These are phyloP conservation scores for Acanthosepion esculentum DNA, from an alignment of 2,888 invertebrate genomes.

Conservation along the genomic window DNA sequence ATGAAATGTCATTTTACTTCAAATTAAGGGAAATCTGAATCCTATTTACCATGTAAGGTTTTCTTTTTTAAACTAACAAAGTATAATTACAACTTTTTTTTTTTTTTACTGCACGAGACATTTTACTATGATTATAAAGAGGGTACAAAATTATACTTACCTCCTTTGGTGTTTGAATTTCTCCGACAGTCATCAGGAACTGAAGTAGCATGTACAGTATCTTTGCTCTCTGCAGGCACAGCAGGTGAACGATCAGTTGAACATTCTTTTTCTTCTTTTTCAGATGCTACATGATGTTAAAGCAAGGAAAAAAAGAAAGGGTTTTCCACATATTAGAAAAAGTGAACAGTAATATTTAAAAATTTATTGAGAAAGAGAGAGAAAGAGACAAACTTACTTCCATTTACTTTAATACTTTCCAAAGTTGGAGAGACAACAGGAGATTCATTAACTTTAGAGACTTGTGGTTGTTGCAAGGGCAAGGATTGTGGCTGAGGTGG, in stretches of 20 bases:
- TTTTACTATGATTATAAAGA: background rate
- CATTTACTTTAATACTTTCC: slow-evolving; percentile 48
- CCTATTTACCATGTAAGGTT: no score
- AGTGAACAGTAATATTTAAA: background rate
- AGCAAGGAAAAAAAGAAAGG: background rate
- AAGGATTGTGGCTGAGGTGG: slow-evolving; percentile 47
- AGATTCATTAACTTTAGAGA: slow-evolving; percentile 44
- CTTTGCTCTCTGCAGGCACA: slow-evolving; percentile 48
- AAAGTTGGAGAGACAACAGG: slow-evolving; percentile 39
- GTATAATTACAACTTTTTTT: no score
- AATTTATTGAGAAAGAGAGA: background rate
- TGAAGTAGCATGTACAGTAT: slow-evolving; percentile 45
- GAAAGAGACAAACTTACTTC: slow-evolving; percentile 41
- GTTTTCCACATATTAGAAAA: background rate
- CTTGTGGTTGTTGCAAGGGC: slow-evolving; percentile 48
- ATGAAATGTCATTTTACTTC: no score
- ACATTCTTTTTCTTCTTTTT: slow-evolving; percentile 49
- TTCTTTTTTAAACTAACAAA: no score
- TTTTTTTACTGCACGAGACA: background rate
- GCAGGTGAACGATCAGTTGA: slow-evolving; percentile 1
- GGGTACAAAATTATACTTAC: background rate
- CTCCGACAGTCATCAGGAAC: slow-evolving; percentile 53
- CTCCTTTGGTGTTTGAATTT: slow-evolving; percentile 56
- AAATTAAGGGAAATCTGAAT: no score
- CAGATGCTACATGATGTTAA: slow-evolving; percentile 44